A percentile compares a stretch with the other conserved stretches of the same genome.
Conservation (phyloP, 2,113 vertebrate species). For the Astatotilapia flaviijosephi region DNA sequence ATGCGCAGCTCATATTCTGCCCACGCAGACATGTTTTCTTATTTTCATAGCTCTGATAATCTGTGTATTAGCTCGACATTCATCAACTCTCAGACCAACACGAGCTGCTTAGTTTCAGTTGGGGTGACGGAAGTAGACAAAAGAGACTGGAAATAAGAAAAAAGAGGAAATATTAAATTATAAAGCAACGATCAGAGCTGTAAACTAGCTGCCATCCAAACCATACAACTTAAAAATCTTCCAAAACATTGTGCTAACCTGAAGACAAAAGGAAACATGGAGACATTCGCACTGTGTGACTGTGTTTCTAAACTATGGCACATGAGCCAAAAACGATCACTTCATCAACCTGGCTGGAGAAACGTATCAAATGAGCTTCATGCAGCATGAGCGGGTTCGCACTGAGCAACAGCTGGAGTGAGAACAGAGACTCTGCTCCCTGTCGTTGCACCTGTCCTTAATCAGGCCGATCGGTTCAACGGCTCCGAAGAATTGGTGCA, state of each 20-base stretch:
- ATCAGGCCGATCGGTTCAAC: neutral
- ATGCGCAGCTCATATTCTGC: neutral
- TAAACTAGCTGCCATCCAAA: neutral
- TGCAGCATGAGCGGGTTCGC: fast-evolving
- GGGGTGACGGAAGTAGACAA: neutral
- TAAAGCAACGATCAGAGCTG: neutral
- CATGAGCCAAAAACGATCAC: neutral
- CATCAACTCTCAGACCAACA: neutral
- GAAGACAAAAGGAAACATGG: neutral
- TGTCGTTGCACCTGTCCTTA: neutral
- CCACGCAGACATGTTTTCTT: neutral
- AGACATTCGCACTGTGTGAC: fast-evolving
- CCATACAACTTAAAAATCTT: neutral
- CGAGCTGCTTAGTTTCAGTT: neutral
- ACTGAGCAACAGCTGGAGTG: neutral
- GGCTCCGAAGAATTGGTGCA: neutral
- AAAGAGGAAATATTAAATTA: fast-evolving
- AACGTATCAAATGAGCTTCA: neutral
- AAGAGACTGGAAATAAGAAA: neutral
- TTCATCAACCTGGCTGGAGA: neutral
- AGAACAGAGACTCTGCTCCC: neutral
- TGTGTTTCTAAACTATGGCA: neutral
- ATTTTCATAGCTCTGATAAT: neutral
- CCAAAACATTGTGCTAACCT: neutral
- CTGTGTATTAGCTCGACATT: neutral